phyloP scores from a whole-genome alignment of 2,113 vertebrate species.

The Indicator maculatus region DNA sequence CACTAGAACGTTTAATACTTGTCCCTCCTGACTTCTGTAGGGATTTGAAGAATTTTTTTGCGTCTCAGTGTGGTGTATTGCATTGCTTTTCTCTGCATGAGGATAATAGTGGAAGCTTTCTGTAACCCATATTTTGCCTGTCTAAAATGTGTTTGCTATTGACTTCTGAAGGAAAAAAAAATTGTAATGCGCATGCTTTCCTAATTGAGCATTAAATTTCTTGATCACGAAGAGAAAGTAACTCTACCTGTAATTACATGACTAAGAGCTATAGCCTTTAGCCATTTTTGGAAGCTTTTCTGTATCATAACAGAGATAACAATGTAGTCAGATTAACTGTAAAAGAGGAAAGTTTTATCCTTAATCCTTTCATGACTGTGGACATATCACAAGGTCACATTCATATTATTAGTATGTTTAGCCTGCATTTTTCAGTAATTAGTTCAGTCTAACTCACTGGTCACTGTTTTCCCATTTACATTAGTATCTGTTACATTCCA shows the following conservation, averaged over 20 bases:
- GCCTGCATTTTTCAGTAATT: neutral
- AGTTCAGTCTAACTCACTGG: neutral
- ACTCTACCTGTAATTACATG: neutral
- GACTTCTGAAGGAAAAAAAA: neutral
- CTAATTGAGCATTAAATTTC: conserved; percentile 7
- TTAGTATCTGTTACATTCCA: neutral
- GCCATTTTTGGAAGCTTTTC: neutral
- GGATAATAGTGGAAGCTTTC: neutral
- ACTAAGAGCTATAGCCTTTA: neutral
- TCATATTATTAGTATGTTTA: neutral
- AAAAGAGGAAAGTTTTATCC: neutral
- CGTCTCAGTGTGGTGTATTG: neutral
- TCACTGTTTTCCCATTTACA: neutral
- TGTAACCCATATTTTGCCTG: neutral
- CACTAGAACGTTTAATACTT: neutral
- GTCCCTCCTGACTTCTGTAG: neutral
- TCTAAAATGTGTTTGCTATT: neutral
- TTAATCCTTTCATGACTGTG: neutral
- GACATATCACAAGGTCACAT: neutral
- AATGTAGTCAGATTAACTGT: neutral
- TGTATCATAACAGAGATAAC: neutral
- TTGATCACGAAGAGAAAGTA: neutral
- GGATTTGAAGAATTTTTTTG: neutral
- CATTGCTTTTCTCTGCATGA: neutral
- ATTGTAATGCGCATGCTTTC: neutral